Base-by-base conservation (phyloP, 2,888 invertebrate species). In the Agriopis marginaria region DNA sequence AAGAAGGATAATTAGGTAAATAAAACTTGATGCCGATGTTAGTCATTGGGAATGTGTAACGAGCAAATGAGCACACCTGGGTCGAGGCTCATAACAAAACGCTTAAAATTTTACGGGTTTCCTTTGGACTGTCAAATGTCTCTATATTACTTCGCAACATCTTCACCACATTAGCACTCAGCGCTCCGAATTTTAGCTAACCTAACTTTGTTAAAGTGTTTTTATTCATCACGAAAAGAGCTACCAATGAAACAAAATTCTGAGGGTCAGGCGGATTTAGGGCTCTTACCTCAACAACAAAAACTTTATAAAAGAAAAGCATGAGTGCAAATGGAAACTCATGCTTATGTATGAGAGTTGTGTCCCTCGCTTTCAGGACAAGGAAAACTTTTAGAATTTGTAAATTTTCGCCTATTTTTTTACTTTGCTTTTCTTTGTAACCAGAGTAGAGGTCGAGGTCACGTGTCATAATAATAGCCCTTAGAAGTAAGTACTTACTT, bases 341-440 rank as follows among this genome's bases (percentile, higher is more conserved):
- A 70, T 77, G 70, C 59, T 68, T 76, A 72, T 72, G 71, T 72
- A 72, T 71, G 72, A 75, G 65, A 68, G 70, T 74, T 72, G 68
- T 71, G 70, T 72, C 56, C 64, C 70, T 61, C 55, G 70, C 70
- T 71, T 72, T 72, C 70, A 71, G 70, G 63, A 67, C 68, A 73
- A 54, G 53, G 64, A 14, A 65, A 73, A 72, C 72, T 75, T 75
- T 73, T 58, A 67, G 65, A 71, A 72, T 72, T 71, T 72, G 74
- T 63, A 70, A 66, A 73, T 76, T 59, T 59, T 66, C 17, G 58
- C 60, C 56, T 69, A 70, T 51, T 1, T 66, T 74, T 70, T 71
- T 68, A 50, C 60, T 59, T 47, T 7, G 45, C 10, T 11, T 32
- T 42, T 68, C 67, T 61, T 53, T 47, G 39, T 0, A 32, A 12